Evolutionary conservation across 1,140 invertebrate species (phyloP).

Genomic region (Sogatella furcifera): DNA sequence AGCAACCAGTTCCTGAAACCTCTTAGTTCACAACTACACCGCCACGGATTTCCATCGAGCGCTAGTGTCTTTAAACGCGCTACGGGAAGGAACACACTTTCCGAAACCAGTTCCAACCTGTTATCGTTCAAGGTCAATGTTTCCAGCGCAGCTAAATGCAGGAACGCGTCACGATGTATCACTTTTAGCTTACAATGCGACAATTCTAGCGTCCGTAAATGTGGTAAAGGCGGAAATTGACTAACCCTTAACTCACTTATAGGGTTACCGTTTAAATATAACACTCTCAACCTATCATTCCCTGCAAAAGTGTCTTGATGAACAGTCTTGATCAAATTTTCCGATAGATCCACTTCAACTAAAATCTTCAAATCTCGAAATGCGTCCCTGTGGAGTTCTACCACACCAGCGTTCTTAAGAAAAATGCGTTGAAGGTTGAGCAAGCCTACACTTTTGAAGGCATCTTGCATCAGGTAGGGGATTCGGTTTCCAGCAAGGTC

Average conservation of each 20-base stretch:
- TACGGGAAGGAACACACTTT: constrained; percentile 51
- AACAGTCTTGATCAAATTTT: constrained; percentile 54
- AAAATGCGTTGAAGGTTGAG: constrained; percentile 76
- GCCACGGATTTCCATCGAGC: constrained; percentile 79
- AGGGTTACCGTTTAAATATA: constrained; percentile 60
- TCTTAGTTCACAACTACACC: constrained; percentile 73
- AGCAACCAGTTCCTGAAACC: constrained; percentile 73
- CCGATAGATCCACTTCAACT: constrained; percentile 72
- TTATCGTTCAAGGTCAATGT: constrained; percentile 59
- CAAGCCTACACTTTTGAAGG: constrained; percentile 64
- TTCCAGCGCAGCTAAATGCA: constrained; percentile 52
- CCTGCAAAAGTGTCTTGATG: constrained; percentile 60
- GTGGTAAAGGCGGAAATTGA: constrained; percentile 59
- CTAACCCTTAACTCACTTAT: constrained; percentile 45
- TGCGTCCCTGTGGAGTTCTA: constrained; percentile 64
- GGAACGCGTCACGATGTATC: constrained; percentile 60
- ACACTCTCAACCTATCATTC: constrained; percentile 56
- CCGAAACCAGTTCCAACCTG: constrained; percentile 49
- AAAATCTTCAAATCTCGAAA: constrained; percentile 78
- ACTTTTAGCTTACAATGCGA: constrained; percentile 59
- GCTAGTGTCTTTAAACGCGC: constrained; percentile 61
- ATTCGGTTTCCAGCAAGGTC: constrained; percentile 72
- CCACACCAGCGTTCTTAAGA: constrained; percentile 57
- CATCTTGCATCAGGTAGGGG: constrained; percentile 59
- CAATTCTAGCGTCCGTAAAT: constrained; percentile 59